Percentiles rank a stretch among this genome's conserved stretches.
Evolutionary conservation across 2,113 vertebrate genomes (phyloP).

Genomic region (Ammodytes dubius): DNA sequence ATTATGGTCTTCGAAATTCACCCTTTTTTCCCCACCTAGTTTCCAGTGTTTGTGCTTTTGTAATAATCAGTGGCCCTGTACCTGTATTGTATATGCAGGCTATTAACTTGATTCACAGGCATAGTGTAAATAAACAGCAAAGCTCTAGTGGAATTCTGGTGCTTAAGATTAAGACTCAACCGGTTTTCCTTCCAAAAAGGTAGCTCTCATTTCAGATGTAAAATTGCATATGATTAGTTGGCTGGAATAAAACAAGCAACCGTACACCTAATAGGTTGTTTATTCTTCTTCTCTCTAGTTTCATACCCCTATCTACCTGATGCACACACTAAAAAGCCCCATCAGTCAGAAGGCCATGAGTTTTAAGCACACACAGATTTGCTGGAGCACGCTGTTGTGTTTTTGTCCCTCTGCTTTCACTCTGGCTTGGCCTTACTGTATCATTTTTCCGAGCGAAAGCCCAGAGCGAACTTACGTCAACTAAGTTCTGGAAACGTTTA

Average conservation of each 20-base stretch:
- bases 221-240: background rate
- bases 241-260: constrained; percentile 19
- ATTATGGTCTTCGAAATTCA: background rate
- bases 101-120: background rate
- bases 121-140: background rate
- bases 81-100: background rate
- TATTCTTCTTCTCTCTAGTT: background rate
- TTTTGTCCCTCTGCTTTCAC: constrained; percentile 44
- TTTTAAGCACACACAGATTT: constrained; percentile 19
- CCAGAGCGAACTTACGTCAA: constrained; percentile 54
- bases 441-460: constrained; percentile 51
- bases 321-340: constrained; percentile 22
- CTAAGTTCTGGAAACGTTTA: constrained; percentile 74
- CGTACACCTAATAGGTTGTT: background rate
- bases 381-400: background rate
- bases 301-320: background rate
- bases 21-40: background rate
- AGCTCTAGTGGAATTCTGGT: background rate
- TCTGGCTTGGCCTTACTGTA: constrained; percentile 40
- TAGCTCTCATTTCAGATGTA: background rate
- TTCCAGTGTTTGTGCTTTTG: background rate
- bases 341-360: constrained; percentile 13
- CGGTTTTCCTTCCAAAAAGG: background rate
- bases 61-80: background rate
- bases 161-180: background rate